A percentile compares a stretch with the other conserved stretches of the same genome.
phyloP scores from a whole-genome alignment of 2,113 vertebrate genomes.

The Mustela nigripes region DNA sequence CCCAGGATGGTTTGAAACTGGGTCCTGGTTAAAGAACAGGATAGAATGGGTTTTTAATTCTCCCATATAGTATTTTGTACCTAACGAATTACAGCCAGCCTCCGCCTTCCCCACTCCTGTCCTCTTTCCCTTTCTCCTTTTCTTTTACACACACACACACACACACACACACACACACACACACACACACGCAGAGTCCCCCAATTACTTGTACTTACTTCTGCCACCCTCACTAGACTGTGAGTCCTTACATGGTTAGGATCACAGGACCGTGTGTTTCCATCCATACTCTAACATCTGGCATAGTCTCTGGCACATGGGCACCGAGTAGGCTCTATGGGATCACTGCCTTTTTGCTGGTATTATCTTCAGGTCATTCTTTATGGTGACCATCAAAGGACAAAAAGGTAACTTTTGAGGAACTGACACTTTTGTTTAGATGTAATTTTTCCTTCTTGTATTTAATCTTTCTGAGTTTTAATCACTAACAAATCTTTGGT shows the following conservation, averaged over 20 bases:
- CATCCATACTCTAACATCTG: neutral
- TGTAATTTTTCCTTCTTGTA: neutral
- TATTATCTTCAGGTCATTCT: neutral
- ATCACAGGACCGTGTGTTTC: neutral
- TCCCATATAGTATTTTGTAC: neutral
- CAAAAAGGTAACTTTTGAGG: neutral
- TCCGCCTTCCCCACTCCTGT: neutral
- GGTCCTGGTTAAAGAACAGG: neutral
- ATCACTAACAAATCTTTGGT: neutral
- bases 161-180: neutral
- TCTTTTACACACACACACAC: neutral
- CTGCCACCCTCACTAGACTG: neutral
- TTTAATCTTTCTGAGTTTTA: conserved; percentile 37
- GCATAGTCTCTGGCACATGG: neutral
- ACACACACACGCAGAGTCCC: neutral
- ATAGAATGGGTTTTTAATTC: neutral
- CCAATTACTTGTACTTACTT: neutral
- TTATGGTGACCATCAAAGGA: neutral
- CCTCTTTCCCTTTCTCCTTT: neutral
- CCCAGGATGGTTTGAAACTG: neutral
- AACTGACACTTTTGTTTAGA: neutral
- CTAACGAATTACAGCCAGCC: neutral
- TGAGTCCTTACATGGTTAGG: neutral
- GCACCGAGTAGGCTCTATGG: too few relatives aligned
- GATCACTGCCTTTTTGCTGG: neutral